Evolutionary conservation across 1,140 invertebrate genomes (phyloP).

Genomic region (Pogonomyrmex barbatus): DNA sequence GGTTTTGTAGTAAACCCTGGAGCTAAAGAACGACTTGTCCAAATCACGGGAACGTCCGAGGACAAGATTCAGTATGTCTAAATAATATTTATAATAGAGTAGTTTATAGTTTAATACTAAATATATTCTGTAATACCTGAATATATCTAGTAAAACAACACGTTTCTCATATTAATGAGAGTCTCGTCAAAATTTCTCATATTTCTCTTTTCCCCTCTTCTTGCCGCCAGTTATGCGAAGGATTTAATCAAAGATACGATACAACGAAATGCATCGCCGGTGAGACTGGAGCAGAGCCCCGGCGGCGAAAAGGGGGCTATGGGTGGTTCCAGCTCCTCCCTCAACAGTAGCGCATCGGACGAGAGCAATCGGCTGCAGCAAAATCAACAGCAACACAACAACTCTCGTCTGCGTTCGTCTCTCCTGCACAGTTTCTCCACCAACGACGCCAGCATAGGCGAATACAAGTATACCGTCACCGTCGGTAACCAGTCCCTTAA

Average conservation of each 20-base stretch:
- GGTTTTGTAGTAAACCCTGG: slow-evolving; percentile 93
- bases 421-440: slow-evolving; percentile 93
- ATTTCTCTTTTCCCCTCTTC: slow-evolving; percentile 21
- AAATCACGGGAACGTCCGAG: slow-evolving; percentile 96
- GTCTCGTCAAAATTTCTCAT: slow-evolving; percentile 26
- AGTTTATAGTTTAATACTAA: not conserved
- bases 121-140: slow-evolving; percentile 19
- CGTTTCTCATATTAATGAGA: not conserved
- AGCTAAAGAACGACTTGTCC: slow-evolving; percentile 96
- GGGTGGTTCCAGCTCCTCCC: slow-evolving; percentile 88
- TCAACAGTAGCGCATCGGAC: slow-evolving; percentile 92
- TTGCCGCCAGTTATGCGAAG: slow-evolving; percentile 91
- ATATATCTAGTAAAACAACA: not conserved
- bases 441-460: slow-evolving; percentile 93
- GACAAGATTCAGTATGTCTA: slow-evolving; percentile 94
- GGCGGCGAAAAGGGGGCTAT: slow-evolving; percentile 87
- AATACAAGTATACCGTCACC: slow-evolving; percentile 95
- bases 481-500: slow-evolving; percentile 93
- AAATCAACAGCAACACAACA: slow-evolving; percentile 76
- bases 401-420: slow-evolving; percentile 81
- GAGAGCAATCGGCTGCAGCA: slow-evolving; percentile 87
- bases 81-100: slow-evolving; percentile 40
- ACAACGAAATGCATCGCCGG: slow-evolving; percentile 95
- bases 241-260: slow-evolving; percentile 97
- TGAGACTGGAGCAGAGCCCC: slow-evolving; percentile 88